phyloP scores from a whole-genome alignment of 35 echinoderm and acorn worm genomes.

The Diadema setosum region DNA sequence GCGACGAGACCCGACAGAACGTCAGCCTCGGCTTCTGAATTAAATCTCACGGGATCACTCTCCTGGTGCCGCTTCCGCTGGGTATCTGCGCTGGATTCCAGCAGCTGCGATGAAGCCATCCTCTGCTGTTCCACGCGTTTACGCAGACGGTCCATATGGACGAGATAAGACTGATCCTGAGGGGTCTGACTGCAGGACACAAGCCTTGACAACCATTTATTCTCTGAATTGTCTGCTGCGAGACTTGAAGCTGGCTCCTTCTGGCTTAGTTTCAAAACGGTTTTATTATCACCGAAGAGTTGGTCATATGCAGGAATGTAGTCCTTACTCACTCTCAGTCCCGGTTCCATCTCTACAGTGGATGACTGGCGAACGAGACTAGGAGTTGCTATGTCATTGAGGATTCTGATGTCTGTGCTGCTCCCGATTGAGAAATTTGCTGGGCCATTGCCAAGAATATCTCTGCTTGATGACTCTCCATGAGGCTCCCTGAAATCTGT shows the following conservation, averaged over 20 bases:
- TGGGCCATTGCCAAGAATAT: slow-evolving; percentile 53
- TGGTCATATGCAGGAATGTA: slow-evolving; percentile 76
- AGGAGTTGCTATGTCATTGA: slow-evolving; percentile 53
- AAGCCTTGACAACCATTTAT: not conserved
- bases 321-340: slow-evolving; percentile 45
- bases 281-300: slow-evolving; percentile 43
- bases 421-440: slow-evolving; percentile 55
- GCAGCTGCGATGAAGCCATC: not conserved
- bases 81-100: not conserved
- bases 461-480: slow-evolving; percentile 27
- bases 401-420: slow-evolving; percentile 62
- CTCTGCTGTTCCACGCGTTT: slow-evolving; percentile 68
- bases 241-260: not conserved
- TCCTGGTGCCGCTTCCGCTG: slow-evolving; percentile 50
- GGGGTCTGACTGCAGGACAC: not conserved
- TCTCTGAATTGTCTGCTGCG: not conserved
- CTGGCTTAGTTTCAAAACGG: slow-evolving; percentile 10
- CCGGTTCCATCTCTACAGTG: slow-evolving; percentile 52
- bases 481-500: not conserved
- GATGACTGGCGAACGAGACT: not conserved
- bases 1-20: not conserved
- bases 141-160: slow-evolving; percentile 55
- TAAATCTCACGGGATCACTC: slow-evolving; percentile 25
- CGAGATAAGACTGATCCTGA: not conserved
- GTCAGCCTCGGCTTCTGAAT: not conserved